Base-by-base conservation (phyloP, 2,113 vertebrate genomes). In the Alces alces region DNA sequence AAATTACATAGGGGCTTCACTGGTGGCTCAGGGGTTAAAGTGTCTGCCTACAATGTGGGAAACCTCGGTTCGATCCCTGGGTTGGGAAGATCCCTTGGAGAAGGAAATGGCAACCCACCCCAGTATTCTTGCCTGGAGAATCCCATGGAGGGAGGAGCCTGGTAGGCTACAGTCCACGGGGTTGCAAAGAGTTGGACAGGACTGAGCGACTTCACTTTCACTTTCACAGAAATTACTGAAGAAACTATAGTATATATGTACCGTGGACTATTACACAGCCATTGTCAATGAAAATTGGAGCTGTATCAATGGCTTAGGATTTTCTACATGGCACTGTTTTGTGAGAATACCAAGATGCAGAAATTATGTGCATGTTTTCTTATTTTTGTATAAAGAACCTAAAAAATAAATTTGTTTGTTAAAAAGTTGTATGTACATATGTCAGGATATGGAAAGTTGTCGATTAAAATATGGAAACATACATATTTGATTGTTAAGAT, bases 381-480 rank as follows among this genome's bases (percentile, higher is more conserved):
- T 89, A 89, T 21, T 96, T 93, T 96, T 76, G 15, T 91, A 89
- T 85, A 76, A 45, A 87, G 30, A n/a, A 39, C 6, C 47, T 78
- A 87, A 60, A 33, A 36, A 61, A 47, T 43, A 78, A 36, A 50
- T 11, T 27, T 78, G 4, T 73, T 79, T 45, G 5, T 70, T 80
- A 52, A 91, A 73, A 93, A 93, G 21, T 60, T 92, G 5, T 87
- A 10, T 55, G 10, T 50, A 45, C 7, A 23, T 57, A 39, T 55
- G 12, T 50, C 54, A 60, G 14, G 13, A 33, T 84, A 60, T 4
- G 89, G 76, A 13, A 14, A 95, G 17, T 95, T 83, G 84, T 23
- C 60, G 50, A n/a, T 87, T 50, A 88, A 97, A 97, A 93, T 91
- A 39, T 30, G 54, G 39, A 85, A 86, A 86, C 23, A 82, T 86